phyloP scores from a whole-genome alignment of 2,113 vertebrate species.

The Labeo rohita region DNA sequence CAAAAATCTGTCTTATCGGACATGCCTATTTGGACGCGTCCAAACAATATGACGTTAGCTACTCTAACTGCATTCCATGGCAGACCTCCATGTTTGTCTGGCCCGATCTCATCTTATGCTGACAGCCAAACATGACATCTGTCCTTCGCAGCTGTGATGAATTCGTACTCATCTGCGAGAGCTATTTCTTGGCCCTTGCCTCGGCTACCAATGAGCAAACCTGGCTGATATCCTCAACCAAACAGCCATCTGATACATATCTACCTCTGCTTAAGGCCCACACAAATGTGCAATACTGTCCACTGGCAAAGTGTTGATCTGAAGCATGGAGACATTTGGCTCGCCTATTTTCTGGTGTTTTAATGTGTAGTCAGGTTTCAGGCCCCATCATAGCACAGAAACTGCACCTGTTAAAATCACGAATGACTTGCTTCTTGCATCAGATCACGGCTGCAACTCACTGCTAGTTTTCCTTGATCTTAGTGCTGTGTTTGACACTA shows the following conservation, averaged over 20 bases:
- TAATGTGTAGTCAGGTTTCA: background rate
- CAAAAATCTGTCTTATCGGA: background rate
- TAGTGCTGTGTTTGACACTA: no score
- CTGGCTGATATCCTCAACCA: constrained; percentile 52
- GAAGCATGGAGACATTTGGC: background rate
- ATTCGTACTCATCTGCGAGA: constrained; percentile 62
- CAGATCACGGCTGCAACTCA: no score
- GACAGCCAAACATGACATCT: constrained; percentile 66
- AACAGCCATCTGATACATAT: constrained; percentile 59
- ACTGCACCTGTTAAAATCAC: no score
- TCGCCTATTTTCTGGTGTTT: background rate
- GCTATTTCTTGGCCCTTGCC: constrained; percentile 59
- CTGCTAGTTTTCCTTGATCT: no score
- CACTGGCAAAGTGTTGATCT: background rate
- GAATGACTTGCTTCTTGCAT: no score
- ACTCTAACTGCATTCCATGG: background rate
- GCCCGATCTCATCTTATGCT: constrained; percentile 9
- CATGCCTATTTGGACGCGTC: background rate
- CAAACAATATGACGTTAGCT: background rate
- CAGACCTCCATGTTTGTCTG: constrained; percentile 3
- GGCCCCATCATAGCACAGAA: no score
- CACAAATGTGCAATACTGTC: background rate
- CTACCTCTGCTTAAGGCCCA: constrained; percentile 24
- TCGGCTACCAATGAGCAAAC: constrained; percentile 48
- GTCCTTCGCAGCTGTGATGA: constrained; percentile 68